Base-by-base conservation (phyloP, 2,888 invertebrate genomes). In the Melieria picta region DNA sequence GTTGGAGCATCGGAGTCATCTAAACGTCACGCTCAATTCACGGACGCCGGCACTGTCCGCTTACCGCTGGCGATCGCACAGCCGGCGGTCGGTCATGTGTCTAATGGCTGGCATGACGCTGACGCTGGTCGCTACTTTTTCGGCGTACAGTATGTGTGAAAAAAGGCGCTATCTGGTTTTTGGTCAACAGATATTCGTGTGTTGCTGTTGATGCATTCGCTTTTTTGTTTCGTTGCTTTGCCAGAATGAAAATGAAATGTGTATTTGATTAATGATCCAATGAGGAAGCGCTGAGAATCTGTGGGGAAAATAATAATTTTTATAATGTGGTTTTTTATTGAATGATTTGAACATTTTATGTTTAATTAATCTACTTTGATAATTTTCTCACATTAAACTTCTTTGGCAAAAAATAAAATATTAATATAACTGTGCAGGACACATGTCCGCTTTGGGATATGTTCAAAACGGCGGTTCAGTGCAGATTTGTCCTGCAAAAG, bases 271-370 rank as follows among this genome's bases (percentile, higher is more conserved):
- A 81, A 81, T 81, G 80, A 77, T 76, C 76, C 74, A 42, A 10
- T 9, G 75, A 75, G 76, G 77, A 79, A 67, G 82, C 82, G 82
- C 82, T 81, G 77, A 80, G 71, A 80, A 80, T 77, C 76, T 77
- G 74, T 77, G 77, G 77, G 79, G 78, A 82, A 80, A 82, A 80
- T 78, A 80, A 76, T 81, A 77, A 82, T 82, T 82, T 82, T 77
- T 77, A 80, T 80, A 70, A 75, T 67, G 62, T 71, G 10, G 42
- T 58, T 58, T 58, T 58, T 73, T 72, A 56, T 65, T 45, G 45
- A 55, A 65, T 57, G 56, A 48, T 13, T 46, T 30, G 52, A 50
- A 43, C 56, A 65, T 62, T 55, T 64, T 65, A 10, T 6, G 42
- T 58, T 58, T 58, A 55, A 47, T 63, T 61, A 42, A 16, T 30